Evolutionary conservation across 2,888 invertebrate genomes (phyloP).

Genomic region (Escarpia spicata): DNA sequence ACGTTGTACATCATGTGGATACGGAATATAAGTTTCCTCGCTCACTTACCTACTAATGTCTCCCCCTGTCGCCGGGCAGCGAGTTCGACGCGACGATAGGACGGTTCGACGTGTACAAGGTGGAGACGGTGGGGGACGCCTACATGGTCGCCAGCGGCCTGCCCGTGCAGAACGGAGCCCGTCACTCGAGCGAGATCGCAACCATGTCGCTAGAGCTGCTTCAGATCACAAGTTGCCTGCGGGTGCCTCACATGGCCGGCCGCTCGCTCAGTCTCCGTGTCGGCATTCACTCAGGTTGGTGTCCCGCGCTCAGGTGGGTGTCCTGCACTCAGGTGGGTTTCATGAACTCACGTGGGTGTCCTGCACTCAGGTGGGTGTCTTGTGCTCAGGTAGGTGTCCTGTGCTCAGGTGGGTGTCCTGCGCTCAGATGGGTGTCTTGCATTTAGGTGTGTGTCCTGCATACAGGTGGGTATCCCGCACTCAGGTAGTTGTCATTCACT

Average conservation of each 20-base stretch:
- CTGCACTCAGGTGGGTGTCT: too few relatives aligned
- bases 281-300: background rate
- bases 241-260: background rate
- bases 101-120: background rate
- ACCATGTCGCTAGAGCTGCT: background rate
- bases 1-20: too few relatives aligned
- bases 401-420: too few relatives aligned
- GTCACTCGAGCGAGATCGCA: background rate
- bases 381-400: too few relatives aligned
- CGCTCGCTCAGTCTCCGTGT: background rate
- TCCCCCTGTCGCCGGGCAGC: background rate
- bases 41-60: too few relatives aligned
- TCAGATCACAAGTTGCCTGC: background rate
- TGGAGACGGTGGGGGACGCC: background rate
- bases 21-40: too few relatives aligned
- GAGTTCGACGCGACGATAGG: constrained; percentile 8
- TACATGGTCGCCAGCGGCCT: constrained; percentile 19
- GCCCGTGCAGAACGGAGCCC: background rate
- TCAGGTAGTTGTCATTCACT: too few relatives aligned
- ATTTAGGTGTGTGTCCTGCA: too few relatives aligned
- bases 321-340: background rate
- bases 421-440: too few relatives aligned
- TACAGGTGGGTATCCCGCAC: too few relatives aligned
- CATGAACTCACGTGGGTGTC: too few relatives aligned
- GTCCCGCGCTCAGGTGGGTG: background rate